Evolutionary conservation across 2,888 invertebrate species (phyloP).

Genomic region (Zygogramma bicolorata): DNA sequence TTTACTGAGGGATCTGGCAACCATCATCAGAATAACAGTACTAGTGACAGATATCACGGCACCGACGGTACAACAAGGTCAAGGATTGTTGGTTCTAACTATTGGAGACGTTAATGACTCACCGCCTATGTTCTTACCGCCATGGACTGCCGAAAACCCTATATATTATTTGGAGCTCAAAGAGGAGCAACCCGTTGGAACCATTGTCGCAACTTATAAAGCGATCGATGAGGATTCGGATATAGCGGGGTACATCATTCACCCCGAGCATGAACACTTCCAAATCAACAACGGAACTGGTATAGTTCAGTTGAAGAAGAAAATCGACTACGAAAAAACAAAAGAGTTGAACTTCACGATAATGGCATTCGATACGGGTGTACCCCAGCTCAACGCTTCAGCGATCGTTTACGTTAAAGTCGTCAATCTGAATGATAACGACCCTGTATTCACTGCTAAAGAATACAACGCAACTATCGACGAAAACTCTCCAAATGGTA

Average conservation of each 20-base stretch:
- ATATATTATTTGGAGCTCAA: constrained; percentile 75
- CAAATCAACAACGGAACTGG: constrained; percentile 85
- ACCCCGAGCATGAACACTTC: constrained; percentile 81
- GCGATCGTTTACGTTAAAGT: constrained; percentile 84
- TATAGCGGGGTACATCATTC: constrained; percentile 80
- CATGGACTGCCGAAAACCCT: constrained; percentile 78
- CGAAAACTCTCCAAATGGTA: constrained; percentile 83
- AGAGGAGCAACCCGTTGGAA: constrained; percentile 87
- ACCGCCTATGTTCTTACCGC: constrained; percentile 78
- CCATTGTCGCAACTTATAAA: constrained; percentile 80
- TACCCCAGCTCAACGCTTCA: constrained; percentile 83
- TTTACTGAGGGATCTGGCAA: constrained; percentile 77
- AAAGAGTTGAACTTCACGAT: constrained; percentile 84
- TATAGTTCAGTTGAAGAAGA: constrained; percentile 79
- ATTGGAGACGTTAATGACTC: constrained; percentile 79
- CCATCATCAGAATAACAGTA: constrained; percentile 83
- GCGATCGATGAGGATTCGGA: constrained; percentile 88
- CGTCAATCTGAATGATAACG: constrained; percentile 89
- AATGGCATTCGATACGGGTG: constrained; percentile 87
- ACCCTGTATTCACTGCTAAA: constrained; percentile 79
- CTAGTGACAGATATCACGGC: constrained; percentile 87
- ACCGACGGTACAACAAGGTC: constrained; percentile 79
- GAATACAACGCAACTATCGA: constrained; percentile 79
- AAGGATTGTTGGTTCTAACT: constrained; percentile 78
- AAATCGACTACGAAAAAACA: constrained; percentile 87